phyloP scores from a whole-genome alignment of 2,888 invertebrate genomes.

The Apoderus coryli region DNA sequence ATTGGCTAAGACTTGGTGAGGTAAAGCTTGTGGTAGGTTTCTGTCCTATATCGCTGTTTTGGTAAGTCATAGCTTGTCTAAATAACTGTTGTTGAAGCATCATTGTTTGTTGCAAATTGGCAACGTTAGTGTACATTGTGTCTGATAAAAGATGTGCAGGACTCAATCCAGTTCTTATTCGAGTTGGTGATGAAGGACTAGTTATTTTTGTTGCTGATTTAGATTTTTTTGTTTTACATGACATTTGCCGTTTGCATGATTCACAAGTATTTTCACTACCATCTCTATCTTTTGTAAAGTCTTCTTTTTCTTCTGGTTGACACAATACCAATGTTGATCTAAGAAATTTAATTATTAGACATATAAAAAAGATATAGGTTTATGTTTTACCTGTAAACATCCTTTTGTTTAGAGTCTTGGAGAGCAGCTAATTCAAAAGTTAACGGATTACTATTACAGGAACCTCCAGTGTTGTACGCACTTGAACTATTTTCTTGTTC shows the following conservation, averaged over 20 bases:
- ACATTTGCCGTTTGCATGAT: slow-evolving; percentile 21
- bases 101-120: slow-evolving; percentile 54
- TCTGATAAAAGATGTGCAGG: slow-evolving; percentile 34
- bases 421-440: slow-evolving; percentile 37
- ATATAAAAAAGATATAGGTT: slow-evolving; percentile 2
- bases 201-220: slow-evolving; percentile 22
- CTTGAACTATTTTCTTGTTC: slow-evolving; percentile 50
- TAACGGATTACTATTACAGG: slow-evolving; percentile 51
- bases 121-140: slow-evolving; percentile 56
- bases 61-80: slow-evolving; percentile 34
- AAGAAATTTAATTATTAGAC: slow-evolving; percentile 11
- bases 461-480: slow-evolving; percentile 63
- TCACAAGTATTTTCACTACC: slow-evolving; percentile 21
- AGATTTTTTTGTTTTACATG: slow-evolving; percentile 23
- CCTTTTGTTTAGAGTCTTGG: slow-evolving; percentile 31
- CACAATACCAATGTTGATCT: slow-evolving; percentile 28
- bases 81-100: slow-evolving; percentile 50
- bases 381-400: slow-evolving; percentile 21
- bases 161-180: slow-evolving; percentile 15
- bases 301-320: slow-evolving; percentile 22
- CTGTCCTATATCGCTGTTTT: slow-evolving; percentile 24
- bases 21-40: slow-evolving; percentile 34
- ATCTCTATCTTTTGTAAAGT: slow-evolving; percentile 19
- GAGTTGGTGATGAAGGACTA: slow-evolving; percentile 25
- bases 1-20: slow-evolving; percentile 42